Conservation (phyloP, 2,113 vertebrate species). For the Melanotaenia duboulayi region DNA sequence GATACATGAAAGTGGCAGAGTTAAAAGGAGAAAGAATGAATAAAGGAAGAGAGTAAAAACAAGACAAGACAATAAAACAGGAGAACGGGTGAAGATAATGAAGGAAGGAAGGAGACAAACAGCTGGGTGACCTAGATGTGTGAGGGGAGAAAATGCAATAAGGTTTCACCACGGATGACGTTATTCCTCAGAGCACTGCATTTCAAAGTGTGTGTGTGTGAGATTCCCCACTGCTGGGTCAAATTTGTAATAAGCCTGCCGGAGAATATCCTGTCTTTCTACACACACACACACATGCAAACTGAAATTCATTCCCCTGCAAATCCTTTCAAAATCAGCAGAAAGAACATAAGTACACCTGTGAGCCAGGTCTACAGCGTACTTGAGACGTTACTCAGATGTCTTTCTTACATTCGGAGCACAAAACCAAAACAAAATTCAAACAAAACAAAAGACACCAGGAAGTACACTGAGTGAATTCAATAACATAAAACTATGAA, state of each 20-base stretch:
- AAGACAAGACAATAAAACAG: neutral
- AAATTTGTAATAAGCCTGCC: conserved; percentile 42
- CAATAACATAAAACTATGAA: neutral
- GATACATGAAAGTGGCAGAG: neutral
- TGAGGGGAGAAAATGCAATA: conserved; percentile 46
- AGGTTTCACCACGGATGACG: conserved; percentile 56
- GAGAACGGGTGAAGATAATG: neutral
- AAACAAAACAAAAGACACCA: neutral
- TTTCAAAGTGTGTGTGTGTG: conserved; percentile 17
- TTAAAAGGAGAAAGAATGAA: conserved; percentile 2
- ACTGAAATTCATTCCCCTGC: neutral
- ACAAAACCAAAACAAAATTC: neutral
- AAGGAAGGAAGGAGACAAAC: conserved; percentile 13
- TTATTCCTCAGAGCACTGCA: conserved; percentile 39
- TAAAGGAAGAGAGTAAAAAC: neutral
- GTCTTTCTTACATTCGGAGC: neutral
- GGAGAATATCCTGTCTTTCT: conserved; percentile 30
- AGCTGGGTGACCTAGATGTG: conserved; percentile 68
- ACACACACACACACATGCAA: conserved; percentile 4
- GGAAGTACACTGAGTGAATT: neutral
- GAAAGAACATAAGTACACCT: neutral
- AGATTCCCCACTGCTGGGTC: conserved; percentile 38
- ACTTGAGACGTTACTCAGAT: neutral
- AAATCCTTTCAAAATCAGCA: neutral
- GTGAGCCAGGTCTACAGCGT: neutral